A percentile compares a stretch with the other conserved stretches of the same genome.
Conservation (phyloP, 2,113 vertebrate genomes). For the Willisornis vidua region DNA sequence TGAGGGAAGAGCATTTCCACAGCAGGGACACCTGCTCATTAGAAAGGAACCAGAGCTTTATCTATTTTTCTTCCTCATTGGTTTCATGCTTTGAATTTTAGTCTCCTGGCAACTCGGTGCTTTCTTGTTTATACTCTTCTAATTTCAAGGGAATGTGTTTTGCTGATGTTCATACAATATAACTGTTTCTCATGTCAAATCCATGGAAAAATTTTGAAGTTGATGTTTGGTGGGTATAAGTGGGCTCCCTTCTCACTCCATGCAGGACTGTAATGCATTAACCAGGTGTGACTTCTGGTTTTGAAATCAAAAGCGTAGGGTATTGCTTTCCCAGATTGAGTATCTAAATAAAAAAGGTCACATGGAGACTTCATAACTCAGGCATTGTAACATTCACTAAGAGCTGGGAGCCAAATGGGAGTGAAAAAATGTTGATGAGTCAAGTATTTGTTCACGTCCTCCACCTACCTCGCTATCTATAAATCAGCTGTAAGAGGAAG, state of each 20-base stretch:
- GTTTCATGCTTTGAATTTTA: neutral
- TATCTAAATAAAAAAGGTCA: neutral
- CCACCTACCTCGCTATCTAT: neutral
- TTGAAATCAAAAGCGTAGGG: neutral
- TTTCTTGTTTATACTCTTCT: neutral
- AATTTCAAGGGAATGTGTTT: neutral
- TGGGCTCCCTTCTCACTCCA: neutral
- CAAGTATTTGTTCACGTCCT: neutral
- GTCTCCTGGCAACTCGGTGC: neutral
- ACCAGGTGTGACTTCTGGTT: neutral
- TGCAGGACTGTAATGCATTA: neutral
- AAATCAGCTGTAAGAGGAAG: neutral
- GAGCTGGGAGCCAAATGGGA: neutral
- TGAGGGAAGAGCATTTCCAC: neutral
- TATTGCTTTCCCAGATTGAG: conserved; percentile 24
- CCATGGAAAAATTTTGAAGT: neutral
- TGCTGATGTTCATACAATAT: neutral
- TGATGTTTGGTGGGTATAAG: neutral
- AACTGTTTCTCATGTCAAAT: neutral
- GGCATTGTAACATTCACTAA: neutral
- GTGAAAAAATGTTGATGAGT: neutral
- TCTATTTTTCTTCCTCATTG: neutral
- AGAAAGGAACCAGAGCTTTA: neutral
- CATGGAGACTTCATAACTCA: neutral
- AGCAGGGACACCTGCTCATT: neutral